These are phyloP conservation scores for Halyomorpha halys DNA, from an alignment of 1,140 invertebrate genomes.

Conservation along the genomic window DNA sequence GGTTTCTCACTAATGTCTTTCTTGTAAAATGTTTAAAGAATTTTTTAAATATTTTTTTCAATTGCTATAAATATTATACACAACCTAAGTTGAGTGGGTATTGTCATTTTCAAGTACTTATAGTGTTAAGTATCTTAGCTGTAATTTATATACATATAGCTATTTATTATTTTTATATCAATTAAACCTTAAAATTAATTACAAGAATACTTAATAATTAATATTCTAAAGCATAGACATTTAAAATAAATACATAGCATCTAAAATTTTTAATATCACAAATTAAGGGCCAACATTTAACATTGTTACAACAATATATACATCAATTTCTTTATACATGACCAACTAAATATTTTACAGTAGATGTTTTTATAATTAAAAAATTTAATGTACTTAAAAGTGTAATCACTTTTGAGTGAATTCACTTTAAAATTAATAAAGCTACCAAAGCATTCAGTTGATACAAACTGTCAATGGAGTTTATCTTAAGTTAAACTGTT, in stretches of 20 bases:
- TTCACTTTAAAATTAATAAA: constrained; percentile 15
- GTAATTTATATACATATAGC: background rate
- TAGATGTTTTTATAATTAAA: constrained; percentile 4
- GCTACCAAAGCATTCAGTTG: constrained; percentile 14
- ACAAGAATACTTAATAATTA: constrained; percentile 4
- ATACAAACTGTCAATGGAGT: background rate
- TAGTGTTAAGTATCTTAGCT: background rate
- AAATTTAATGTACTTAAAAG: background rate
- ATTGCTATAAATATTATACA: background rate
- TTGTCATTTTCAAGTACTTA: constrained; percentile 15
- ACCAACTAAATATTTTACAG: constrained; percentile 5
- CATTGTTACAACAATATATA: constrained; percentile 9
- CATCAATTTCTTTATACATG: constrained; percentile 7
- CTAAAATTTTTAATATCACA: constrained; percentile 12
- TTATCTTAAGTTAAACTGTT: background rate
- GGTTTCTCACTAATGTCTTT: constrained; percentile 14
- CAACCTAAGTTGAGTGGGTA: constrained; percentile 15
- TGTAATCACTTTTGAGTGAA: background rate
- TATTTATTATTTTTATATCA: background rate
- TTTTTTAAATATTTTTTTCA: background rate
- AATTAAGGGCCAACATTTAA: constrained; percentile 2
- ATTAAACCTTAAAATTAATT: background rate
- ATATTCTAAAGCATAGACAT: constrained; percentile 1
- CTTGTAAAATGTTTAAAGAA: constrained; percentile 12
- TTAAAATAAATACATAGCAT: constrained; percentile 14